These are phyloP conservation scores for Marisa cornuarietis DNA, from an alignment of 1,140 invertebrate species.

Conservation along the genomic window DNA sequence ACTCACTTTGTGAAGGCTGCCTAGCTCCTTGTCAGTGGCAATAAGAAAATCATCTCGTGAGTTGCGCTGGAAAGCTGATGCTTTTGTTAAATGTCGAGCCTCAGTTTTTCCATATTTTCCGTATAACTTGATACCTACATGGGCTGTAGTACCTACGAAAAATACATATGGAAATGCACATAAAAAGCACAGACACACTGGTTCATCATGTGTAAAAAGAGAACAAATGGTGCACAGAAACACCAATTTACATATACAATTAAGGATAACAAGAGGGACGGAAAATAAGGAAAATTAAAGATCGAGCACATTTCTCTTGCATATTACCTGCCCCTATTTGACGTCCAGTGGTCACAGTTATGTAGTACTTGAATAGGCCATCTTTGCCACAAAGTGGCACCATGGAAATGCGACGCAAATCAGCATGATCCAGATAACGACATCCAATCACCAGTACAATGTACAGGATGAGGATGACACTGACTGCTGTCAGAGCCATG, in stretches of 20 bases:
- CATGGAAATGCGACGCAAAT: slow-evolving; percentile 55
- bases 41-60: slow-evolving; percentile 55
- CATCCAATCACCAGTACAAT: slow-evolving; percentile 65
- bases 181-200: too few relatives aligned
- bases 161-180: background rate
- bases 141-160: slow-evolving; percentile 53
- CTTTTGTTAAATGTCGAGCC: slow-evolving; percentile 47
- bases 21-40: slow-evolving; percentile 51
- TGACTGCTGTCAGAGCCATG: slow-evolving; percentile 61
- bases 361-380: slow-evolving; percentile 58
- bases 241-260: background rate
- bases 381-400: slow-evolving; percentile 59
- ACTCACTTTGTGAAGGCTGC: slow-evolving; percentile 43
- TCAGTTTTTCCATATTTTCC: slow-evolving; percentile 53
- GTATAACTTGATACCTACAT: slow-evolving; percentile 56
- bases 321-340: slow-evolving; percentile 47
- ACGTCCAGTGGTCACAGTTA: slow-evolving; percentile 57
- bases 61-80: slow-evolving; percentile 55
- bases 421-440: slow-evolving; percentile 65
- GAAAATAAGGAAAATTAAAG: background rate
- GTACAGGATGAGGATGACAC: slow-evolving; percentile 65
- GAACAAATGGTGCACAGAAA: background rate
- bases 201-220: background rate
- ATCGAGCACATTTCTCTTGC: background rate
- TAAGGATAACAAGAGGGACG: background rate